Base-by-base conservation (phyloP, 2,888 invertebrate genomes). In the Lasioglossum figueresi region DNA sequence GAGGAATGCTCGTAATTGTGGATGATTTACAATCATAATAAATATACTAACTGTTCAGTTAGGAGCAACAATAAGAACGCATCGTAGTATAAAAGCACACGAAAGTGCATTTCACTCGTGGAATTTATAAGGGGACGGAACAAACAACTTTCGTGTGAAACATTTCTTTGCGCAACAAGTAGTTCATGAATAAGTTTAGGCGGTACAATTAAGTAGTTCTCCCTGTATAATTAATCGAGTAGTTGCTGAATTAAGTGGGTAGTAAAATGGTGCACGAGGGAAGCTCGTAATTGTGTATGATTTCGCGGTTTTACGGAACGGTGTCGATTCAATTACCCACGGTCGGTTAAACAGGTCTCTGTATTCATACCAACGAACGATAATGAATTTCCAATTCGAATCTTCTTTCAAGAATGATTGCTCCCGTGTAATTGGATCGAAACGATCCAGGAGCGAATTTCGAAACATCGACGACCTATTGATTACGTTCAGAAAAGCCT, bases 401-500 rank as follows among this genome's bases (percentile, higher is more conserved):
- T 19, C 19, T n/a, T 1, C 43, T 16, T 31, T 27, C 40, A 12
- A 23, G 23, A 40, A 23, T 23, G 66, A 34, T 34, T 23, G 68
- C 23, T 37, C 23, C 68, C 4, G 37, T 0, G 23, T 23, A 40
- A 40, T 68, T 68, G n/a, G 8, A 40, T 10, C 12, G n/a, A 27
- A 52, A 19, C 40, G 31, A 37, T 37, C 12, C 37, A 3, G 27
- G 2, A 37, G 68, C 6, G 19, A 34, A 68, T 68, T 72, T 37
- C n/a, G 6, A 31, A 68, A 23, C 12, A 68, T 63, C 77, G 66
- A 43, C 76, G 82, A 83, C 63, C 70, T 73, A 74, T 77, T 70
- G 80, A 90, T 90, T 85, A 77, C 59, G 19, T 59, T n/a, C 56
- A 31, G 78, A 82, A 76, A 71, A 79, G 76, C 75, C 56, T 74